A percentile compares a stretch with the other conserved stretches of the same genome.
Evolutionary conservation across 2,113 vertebrate species (phyloP).

Genomic region (Poecile atricapillus): DNA sequence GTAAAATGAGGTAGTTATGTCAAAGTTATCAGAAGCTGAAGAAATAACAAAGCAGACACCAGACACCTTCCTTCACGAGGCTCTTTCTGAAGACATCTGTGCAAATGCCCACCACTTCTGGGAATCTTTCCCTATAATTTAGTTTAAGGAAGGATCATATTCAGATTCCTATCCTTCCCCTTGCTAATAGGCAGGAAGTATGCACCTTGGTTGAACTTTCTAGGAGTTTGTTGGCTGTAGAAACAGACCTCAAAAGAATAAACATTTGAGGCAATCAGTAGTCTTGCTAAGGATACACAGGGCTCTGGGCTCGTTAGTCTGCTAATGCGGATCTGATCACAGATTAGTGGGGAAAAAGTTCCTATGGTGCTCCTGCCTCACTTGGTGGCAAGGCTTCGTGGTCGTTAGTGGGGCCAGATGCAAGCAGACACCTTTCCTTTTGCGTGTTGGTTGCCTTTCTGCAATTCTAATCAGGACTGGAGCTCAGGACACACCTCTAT

Average conservation of each 20-base stretch:
- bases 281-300: background rate
- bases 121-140: background rate
- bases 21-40: background rate
- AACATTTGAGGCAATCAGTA: background rate
- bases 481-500: background rate
- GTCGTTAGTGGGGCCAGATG: background rate
- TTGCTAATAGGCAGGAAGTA: background rate
- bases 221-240: background rate
- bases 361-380: background rate
- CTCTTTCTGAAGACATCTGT: background rate
- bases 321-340: background rate
- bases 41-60: background rate
- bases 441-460: background rate
- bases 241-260: background rate
- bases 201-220: background rate
- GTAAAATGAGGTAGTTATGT: background rate
- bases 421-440: background rate
- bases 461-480: background rate
- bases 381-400: background rate
- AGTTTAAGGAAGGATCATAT: background rate
- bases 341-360: background rate
- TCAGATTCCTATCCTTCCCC: background rate
- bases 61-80: background rate
- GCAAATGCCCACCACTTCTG: background rate
- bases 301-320: background rate